phyloP scores from a whole-genome alignment of 2,888 invertebrate species.

The Chirona hameri region DNA sequence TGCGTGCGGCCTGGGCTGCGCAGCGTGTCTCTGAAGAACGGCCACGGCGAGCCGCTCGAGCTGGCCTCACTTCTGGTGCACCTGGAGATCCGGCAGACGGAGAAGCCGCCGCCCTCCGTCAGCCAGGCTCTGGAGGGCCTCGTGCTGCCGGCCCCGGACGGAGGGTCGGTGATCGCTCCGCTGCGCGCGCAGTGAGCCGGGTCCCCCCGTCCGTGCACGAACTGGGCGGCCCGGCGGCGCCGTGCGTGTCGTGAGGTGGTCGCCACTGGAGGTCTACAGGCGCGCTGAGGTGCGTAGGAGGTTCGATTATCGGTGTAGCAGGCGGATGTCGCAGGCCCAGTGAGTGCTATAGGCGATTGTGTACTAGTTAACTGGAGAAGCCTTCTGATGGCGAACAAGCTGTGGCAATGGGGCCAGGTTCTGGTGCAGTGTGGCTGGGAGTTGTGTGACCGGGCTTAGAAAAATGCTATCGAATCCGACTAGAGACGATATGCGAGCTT shows the following conservation, averaged over 20 bases:
- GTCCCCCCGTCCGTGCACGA: constrained; percentile 56
- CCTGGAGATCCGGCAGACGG: constrained; percentile 54
- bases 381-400: too few relatives aligned
- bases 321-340: constrained; percentile 53
- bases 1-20: constrained; percentile 82
- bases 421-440: too few relatives aligned
- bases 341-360: too few relatives aligned
- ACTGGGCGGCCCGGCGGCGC: constrained; percentile 44
- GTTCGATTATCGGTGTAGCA: too few relatives aligned
- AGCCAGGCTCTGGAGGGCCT: constrained; percentile 66
- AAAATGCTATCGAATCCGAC: too few relatives aligned
- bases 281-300: not conserved
- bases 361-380: too few relatives aligned
- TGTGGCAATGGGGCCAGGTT: too few relatives aligned
- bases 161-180: constrained; percentile 45
- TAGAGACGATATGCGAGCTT: too few relatives aligned
- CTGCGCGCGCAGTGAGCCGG: constrained; percentile 71
- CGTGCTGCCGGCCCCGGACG: constrained; percentile 62
- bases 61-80: constrained; percentile 49
- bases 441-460: too few relatives aligned
- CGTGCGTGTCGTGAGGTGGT: not conserved
- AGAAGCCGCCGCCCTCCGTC: constrained; percentile 56
- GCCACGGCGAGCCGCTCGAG: constrained; percentile 87
- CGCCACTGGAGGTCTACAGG: not conserved
- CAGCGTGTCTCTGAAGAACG: constrained; percentile 85